Percentiles rank a stretch among this genome's conserved stretches.
Conservation (phyloP, 2,888 invertebrate genomes). For the Leucoma salicis region DNA sequence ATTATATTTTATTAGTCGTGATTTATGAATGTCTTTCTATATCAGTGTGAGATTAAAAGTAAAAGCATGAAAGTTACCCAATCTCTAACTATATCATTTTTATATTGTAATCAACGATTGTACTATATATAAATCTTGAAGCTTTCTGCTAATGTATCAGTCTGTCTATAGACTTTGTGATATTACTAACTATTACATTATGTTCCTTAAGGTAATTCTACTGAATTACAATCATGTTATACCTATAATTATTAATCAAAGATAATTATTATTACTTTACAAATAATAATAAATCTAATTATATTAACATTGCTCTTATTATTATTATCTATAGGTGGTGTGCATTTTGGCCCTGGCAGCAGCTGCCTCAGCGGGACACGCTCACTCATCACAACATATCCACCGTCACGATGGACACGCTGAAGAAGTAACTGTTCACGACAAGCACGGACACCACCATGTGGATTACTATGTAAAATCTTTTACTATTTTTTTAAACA, state of each 20-base stretch:
- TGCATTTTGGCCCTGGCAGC: constrained; percentile 29
- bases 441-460: constrained; percentile 29
- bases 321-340: constrained; percentile 21
- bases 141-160: not conserved
- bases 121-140: not conserved
- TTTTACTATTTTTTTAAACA: not conserved
- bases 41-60: not conserved
- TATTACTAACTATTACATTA: not conserved
- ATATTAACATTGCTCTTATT: not conserved
- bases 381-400: constrained; percentile 56
- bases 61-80: not conserved
- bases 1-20: not conserved
- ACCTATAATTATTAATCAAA: not conserved
- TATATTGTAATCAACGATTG: not conserved
- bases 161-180: not conserved
- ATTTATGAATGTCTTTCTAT: not conserved
- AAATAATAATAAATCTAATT: not conserved
- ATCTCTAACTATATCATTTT: not conserved
- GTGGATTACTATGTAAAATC: constrained; percentile 31
- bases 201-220: not conserved
- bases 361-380: constrained; percentile 45
- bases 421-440: constrained; percentile 14
- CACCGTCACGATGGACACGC: constrained; percentile 19
- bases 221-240: not conserved
- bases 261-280: not conserved